Conservation (phyloP, 2,113 vertebrate species). For the Tricholaema leucomelas region DNA sequence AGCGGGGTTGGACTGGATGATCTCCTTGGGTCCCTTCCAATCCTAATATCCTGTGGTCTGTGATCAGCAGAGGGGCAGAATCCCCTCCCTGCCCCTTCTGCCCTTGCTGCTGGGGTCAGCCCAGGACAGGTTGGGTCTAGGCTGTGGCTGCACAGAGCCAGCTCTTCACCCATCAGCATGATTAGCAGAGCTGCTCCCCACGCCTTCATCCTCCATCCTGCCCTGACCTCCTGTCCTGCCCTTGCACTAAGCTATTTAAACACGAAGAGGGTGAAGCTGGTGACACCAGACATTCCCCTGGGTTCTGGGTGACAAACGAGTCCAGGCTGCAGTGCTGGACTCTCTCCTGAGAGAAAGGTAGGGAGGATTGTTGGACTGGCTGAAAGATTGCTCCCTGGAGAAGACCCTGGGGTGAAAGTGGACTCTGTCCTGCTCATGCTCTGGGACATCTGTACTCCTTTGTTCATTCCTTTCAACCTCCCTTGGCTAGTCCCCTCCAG, state of each 20-base stretch:
- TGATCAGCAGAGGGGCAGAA: neutral
- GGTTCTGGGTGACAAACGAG: neutral
- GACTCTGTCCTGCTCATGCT: neutral
- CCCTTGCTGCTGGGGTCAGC: accelerated
- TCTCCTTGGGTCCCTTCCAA: too few relatives aligned
- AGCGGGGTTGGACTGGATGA: too few relatives aligned
- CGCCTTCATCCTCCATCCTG: neutral
- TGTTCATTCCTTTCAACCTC: neutral
- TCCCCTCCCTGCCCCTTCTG: neutral
- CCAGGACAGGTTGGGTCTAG: neutral
- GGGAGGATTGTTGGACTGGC: neutral
- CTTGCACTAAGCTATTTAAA: neutral
- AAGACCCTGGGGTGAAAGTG: neutral
- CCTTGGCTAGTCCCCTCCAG: neutral
- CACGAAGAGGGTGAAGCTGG: neutral
- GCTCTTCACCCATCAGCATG: too few relatives aligned
- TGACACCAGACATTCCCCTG: neutral
- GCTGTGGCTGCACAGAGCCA: too few relatives aligned
- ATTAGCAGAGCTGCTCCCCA: neutral
- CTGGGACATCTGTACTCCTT: neutral
- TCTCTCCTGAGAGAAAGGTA: neutral
- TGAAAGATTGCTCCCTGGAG: neutral
- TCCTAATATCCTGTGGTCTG: too few relatives aligned
- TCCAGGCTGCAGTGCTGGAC: neutral
- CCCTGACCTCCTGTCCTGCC: neutral